These are phyloP conservation scores for Hemaris fuciformis DNA, from an alignment of 2,888 invertebrate species.

Conservation along the genomic window DNA sequence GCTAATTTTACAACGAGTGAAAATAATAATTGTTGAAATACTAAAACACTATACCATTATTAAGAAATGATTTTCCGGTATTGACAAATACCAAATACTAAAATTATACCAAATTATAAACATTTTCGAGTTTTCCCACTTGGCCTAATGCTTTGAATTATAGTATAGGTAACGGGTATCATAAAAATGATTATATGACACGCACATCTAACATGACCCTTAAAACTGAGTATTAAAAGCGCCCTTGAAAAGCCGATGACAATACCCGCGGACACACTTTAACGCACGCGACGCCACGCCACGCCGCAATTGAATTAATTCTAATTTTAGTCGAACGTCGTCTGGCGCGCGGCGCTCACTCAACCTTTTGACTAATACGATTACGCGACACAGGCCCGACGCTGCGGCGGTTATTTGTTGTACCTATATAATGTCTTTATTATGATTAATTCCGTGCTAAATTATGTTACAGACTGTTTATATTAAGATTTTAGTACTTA, in stretches of 20 bases:
- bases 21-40: background rate
- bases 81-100: too few relatives aligned
- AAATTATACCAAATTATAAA: too few relatives aligned
- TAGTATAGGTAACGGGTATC: background rate
- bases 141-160: too few relatives aligned
- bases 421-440: background rate
- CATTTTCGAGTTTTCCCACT: too few relatives aligned
- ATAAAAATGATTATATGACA: background rate
- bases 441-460: background rate
- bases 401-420: background rate
- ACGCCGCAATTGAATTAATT: slow-evolving; percentile 9
- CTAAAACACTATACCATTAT: too few relatives aligned
- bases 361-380: background rate
- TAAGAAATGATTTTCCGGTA: too few relatives aligned
- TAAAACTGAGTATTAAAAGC: background rate
- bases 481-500: background rate
- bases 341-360: background rate
- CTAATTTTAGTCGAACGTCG: slow-evolving; percentile 13
- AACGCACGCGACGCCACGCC: background rate
- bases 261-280: background rate
- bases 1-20: too few relatives aligned
- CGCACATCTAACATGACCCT: background rate
- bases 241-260: background rate
- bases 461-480: background rate
- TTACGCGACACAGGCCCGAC: background rate